Percentiles rank a stretch among this genome's conserved stretches.
phyloP scores from a whole-genome alignment of 2,888 invertebrate genomes.

The Silvanus unidentatus region DNA sequence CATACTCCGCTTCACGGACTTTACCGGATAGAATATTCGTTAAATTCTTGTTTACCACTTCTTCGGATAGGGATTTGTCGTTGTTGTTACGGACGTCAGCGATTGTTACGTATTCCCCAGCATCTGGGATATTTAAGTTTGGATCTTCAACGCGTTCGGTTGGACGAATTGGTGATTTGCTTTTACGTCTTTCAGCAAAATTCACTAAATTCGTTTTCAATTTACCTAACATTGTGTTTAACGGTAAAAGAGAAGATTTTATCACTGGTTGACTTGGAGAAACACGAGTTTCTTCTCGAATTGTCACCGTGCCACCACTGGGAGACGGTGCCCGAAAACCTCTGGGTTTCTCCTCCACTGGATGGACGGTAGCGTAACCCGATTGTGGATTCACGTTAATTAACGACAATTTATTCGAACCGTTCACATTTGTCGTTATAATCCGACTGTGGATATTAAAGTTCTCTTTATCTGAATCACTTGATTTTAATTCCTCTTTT shows the following conservation, averaged over 20 bases:
- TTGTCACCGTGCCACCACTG: slow-evolving; percentile 39
- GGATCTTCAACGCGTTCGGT: slow-evolving; percentile 27
- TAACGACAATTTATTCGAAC: slow-evolving; percentile 31
- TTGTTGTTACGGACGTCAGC: slow-evolving; percentile 78
- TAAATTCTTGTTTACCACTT: slow-evolving; percentile 59
- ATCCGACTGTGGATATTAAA: slow-evolving; percentile 19
- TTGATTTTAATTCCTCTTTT: slow-evolving; percentile 18
- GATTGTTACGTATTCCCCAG: slow-evolving; percentile 81
- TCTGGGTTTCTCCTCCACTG: not conserved
- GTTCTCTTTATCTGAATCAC: slow-evolving; percentile 21
- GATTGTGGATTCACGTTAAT: slow-evolving; percentile 41
- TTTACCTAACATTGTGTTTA: slow-evolving; percentile 69
- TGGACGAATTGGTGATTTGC: slow-evolving; percentile 51
- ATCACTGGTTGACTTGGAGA: slow-evolving; percentile 35
- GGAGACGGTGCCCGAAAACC: slow-evolving; percentile 38
- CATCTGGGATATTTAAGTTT: slow-evolving; percentile 42
- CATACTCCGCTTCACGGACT: slow-evolving; percentile 66
- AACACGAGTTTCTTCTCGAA: slow-evolving; percentile 7
- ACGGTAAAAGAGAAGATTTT: slow-evolving; percentile 53
- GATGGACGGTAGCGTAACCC: slow-evolving; percentile 43
- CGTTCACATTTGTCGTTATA: slow-evolving; percentile 24
- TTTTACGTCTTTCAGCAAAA: slow-evolving; percentile 39
- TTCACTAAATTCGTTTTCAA: slow-evolving; percentile 49
- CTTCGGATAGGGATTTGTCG: slow-evolving; percentile 50
- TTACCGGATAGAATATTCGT: slow-evolving; percentile 57